Percentiles rank a stretch among this genome's conserved stretches.
These are phyloP conservation scores for Carassius gibelio DNA, from an alignment of 2,113 vertebrate species.

Conservation along the genomic window DNA sequence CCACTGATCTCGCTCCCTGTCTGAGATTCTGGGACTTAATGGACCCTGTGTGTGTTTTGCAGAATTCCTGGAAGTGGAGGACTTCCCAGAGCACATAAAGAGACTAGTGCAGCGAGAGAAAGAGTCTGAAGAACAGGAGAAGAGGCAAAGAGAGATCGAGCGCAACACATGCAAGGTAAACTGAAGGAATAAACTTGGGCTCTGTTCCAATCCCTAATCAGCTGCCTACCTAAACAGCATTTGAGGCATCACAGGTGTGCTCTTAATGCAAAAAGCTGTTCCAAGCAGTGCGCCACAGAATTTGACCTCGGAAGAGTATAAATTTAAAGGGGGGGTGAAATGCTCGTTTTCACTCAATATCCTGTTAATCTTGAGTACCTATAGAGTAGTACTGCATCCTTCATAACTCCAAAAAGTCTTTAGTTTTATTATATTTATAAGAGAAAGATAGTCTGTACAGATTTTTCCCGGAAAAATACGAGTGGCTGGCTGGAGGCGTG, in stretches of 20 bases:
- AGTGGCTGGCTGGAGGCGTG: too few relatives aligned
- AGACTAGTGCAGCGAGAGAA: conserved; percentile 91
- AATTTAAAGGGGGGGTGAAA: too few relatives aligned
- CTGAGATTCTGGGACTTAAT: not conserved
- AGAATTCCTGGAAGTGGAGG: conserved; percentile 90
- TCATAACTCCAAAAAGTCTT: too few relatives aligned
- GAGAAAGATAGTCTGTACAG: too few relatives aligned
- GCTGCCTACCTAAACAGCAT: not conserved
- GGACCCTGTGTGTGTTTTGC: conserved; percentile 42
- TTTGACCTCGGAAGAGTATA: not conserved
- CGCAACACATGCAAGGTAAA: conserved; percentile 98
- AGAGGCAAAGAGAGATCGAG: conserved; percentile 95
- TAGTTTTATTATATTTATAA: too few relatives aligned
- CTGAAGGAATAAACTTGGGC: not conserved
- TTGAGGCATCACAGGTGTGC: not conserved
- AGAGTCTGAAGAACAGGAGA: conserved; percentile 96
- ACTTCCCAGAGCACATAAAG: conserved; percentile 95
- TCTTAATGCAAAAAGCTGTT: not conserved
- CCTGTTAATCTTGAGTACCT: too few relatives aligned
- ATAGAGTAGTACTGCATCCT: too few relatives aligned
- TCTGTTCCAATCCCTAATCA: not conserved
- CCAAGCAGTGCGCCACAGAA: not conserved
- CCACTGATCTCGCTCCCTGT: not conserved
- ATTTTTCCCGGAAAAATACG: too few relatives aligned
- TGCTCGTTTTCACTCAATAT: too few relatives aligned